Evolutionary conservation across 2,888 invertebrate genomes (phyloP).

Genomic region (Pteria penguin): DNA sequence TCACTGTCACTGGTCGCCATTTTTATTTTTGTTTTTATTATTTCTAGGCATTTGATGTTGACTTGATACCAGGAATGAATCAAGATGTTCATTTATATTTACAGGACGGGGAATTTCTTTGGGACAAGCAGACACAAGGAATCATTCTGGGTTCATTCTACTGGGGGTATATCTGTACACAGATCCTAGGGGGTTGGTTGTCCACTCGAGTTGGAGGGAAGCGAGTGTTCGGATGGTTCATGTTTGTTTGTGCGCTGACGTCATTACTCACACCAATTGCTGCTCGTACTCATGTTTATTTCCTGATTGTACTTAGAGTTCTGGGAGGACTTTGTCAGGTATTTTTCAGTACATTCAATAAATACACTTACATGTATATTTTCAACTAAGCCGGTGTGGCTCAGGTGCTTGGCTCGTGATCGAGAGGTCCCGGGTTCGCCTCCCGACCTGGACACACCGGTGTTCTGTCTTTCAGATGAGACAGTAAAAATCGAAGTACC

Average conservation of each 20-base stretch:
- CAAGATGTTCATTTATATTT: constrained; percentile 10
- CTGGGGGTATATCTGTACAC: constrained; percentile 74
- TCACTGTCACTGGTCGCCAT: too few species aligned
- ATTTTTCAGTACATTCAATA: too few species aligned
- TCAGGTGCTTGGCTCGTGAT: too few species aligned
- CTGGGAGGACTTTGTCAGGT: constrained; percentile 69
- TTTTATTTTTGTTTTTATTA: too few species aligned
- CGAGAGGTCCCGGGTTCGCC: too few species aligned
- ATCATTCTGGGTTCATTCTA: constrained; percentile 72
- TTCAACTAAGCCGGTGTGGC: too few species aligned
- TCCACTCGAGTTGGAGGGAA: constrained; percentile 75
- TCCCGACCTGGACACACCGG: too few species aligned
- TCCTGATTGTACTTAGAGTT: constrained; percentile 66
- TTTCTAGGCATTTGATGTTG: too few species aligned
- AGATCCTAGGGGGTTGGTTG: constrained; percentile 74
- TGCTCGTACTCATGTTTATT: constrained; percentile 59
- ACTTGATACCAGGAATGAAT: too few species aligned
- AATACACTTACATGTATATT: too few species aligned
- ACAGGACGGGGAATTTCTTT: constrained; percentile 68
- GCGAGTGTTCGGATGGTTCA: constrained; percentile 68
- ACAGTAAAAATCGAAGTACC: too few species aligned
- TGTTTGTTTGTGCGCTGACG: constrained; percentile 65
- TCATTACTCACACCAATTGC: constrained; percentile 74
- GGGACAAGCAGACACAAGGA: constrained; percentile 70
- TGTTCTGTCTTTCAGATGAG: too few species aligned